Evolutionary conservation across 35 echinoderm and acorn worm genomes (phyloP).

Genomic region (Ptychodera flava): DNA sequence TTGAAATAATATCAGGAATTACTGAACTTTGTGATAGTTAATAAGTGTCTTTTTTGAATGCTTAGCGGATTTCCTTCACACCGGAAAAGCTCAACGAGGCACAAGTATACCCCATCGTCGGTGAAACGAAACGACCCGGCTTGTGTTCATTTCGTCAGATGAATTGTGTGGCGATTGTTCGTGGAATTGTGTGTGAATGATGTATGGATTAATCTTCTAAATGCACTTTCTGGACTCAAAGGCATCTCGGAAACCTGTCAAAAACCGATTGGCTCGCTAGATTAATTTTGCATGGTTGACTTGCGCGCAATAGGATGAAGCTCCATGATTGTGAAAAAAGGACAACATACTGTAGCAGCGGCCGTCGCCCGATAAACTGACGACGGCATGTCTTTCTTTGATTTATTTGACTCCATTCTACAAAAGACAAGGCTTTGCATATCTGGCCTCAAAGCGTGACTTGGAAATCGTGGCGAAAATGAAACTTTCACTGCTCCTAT

Average conservation of each 20-base stretch:
- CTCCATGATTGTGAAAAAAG: not conserved
- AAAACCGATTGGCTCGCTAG: not conserved
- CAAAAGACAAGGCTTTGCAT: not conserved
- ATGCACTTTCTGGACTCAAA: not conserved
- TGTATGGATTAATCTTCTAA: not conserved
- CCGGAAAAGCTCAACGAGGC: not conserved
- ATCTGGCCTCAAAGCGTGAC: too few species aligned
- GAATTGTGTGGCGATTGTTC: not conserved
- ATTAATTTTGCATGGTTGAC: too few species aligned
- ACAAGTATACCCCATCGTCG: not conserved
- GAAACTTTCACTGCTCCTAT: too few species aligned
- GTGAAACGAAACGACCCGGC: too few species aligned
- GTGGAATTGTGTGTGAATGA: not conserved
- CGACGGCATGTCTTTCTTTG: not conserved
- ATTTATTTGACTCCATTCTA: not conserved
- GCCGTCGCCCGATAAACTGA: not conserved
- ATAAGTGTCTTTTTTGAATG: too few species aligned
- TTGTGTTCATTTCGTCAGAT: too few species aligned
- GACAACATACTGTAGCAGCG: not conserved
- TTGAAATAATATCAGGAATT: too few species aligned
- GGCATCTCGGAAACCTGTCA: not conserved
- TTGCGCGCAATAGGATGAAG: too few species aligned
- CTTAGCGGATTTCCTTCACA: too few species aligned
- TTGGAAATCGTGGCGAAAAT: too few species aligned
- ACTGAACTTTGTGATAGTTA: too few species aligned